Conservation (phyloP, 2,797 vertebrate species). For the Numenius phaeopus region DNA sequence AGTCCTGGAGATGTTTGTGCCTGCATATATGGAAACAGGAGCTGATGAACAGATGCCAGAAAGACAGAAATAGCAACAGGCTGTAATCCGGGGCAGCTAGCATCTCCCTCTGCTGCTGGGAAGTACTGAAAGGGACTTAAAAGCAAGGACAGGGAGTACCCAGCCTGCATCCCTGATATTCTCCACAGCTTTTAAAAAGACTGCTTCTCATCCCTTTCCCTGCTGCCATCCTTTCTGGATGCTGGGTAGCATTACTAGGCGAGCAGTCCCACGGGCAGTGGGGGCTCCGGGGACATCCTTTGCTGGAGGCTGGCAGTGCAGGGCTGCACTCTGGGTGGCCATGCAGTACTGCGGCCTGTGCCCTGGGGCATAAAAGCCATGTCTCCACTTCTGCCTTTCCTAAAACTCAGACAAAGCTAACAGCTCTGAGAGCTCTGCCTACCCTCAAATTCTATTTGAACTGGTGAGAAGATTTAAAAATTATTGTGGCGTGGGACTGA, state of each 20-base stretch:
- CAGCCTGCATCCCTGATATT: not conserved
- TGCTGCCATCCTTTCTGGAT: not conserved
- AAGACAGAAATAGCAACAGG: not conserved
- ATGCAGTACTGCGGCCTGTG: not conserved
- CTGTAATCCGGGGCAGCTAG: not conserved
- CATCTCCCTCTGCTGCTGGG: not conserved
- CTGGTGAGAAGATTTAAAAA: not conserved
- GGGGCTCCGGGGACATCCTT: not conserved
- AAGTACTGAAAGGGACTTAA: not conserved
- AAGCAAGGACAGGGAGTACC: not conserved
- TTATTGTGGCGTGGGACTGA: not conserved
- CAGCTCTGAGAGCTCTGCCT: not conserved
- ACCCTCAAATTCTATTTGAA: not conserved
- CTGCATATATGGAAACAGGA: not conserved
- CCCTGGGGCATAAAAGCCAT: not conserved
- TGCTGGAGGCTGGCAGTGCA: not conserved
- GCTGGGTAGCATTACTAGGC: not conserved
- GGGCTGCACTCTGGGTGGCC: not conserved
- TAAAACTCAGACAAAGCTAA: not conserved
- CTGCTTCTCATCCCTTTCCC: not conserved
- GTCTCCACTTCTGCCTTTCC: not conserved
- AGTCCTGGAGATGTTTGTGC: not conserved
- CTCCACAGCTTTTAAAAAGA: not conserved
- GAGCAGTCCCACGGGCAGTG: rapidly evolving
- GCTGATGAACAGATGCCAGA: not conserved